Conservation (phyloP, 2,113 vertebrate species). For the Lepisosteus oculatus region DNA sequence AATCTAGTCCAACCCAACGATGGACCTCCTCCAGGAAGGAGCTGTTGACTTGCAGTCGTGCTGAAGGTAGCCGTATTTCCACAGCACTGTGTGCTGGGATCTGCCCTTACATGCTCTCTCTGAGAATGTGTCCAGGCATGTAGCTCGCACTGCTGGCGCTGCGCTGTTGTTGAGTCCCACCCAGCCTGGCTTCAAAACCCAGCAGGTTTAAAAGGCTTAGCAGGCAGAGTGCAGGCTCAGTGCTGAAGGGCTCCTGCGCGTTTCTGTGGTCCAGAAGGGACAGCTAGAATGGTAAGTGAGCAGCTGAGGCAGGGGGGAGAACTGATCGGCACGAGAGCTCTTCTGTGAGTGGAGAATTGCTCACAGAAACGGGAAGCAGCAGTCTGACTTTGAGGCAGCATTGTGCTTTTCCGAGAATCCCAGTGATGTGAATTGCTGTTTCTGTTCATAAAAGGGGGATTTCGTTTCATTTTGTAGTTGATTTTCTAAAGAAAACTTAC, state of each 20-base stretch:
- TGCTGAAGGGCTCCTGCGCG: not conserved
- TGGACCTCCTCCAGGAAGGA: too few relatives aligned
- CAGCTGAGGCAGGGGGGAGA: not conserved
- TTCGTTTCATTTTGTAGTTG: too few relatives aligned
- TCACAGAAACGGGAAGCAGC: too few relatives aligned
- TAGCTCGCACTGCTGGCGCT: constrained; percentile 29
- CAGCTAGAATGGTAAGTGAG: not conserved
- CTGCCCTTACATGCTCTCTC: constrained; percentile 53
- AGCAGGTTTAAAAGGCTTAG: not conserved
- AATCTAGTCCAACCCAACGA: too few relatives aligned
- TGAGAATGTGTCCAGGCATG: constrained; percentile 59
- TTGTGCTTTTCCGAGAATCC: too few relatives aligned
- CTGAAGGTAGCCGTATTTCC: constrained; percentile 33
- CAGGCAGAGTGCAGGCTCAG: not conserved
- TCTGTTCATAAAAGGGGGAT: too few relatives aligned
- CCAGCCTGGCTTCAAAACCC: not conserved
- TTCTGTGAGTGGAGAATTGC: too few relatives aligned
- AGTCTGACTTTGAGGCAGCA: too few relatives aligned
- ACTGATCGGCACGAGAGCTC: too few relatives aligned
- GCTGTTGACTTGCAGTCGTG: not conserved
- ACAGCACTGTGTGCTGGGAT: constrained; percentile 22
- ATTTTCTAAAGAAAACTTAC: too few relatives aligned
- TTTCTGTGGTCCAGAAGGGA: too few relatives aligned
- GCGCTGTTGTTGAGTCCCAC: not conserved
- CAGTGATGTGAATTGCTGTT: too few relatives aligned